A percentile compares a stretch with the other conserved stretches of the same genome.
Evolutionary conservation across 2,888 invertebrate genomes (phyloP).

Genomic region (Geophilus truncorum): DNA sequence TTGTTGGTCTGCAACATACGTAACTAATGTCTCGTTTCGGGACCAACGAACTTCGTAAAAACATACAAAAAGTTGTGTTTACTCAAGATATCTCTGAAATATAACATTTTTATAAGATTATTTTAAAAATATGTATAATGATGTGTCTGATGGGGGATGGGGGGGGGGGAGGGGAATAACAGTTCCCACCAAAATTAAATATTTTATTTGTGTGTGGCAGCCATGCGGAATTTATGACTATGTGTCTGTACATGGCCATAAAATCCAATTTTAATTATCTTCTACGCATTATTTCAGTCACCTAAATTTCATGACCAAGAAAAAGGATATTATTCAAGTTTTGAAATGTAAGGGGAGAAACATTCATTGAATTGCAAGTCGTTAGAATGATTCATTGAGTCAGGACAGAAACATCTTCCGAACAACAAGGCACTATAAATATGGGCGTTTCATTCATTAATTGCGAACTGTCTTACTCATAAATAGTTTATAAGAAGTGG

Average conservation of each 20-base stretch:
- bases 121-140: no score
- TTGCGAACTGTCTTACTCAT: background rate
- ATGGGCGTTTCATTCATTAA: conserved; percentile 6
- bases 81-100: no score
- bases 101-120: background rate
- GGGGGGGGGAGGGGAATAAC: no score
- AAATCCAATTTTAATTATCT: background rate
- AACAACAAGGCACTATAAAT: conserved; percentile 18
- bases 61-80: no score
- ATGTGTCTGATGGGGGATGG: no score
- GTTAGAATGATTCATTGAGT: conserved; percentile 15
- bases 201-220: conserved; percentile 10
- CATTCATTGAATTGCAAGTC: conserved; percentile 6
- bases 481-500: background rate
- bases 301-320: conserved; percentile 6
- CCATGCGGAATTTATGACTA: conserved; percentile 4
- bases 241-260: background rate
- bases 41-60: no score
- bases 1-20: no score
- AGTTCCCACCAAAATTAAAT: background rate
- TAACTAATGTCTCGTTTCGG: no score
- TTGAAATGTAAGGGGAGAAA: background rate
- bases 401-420: background rate
- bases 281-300: conserved; percentile 8
- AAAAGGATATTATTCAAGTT: background rate